Conservation (phyloP, 2,888 invertebrate species). For the Nomada ruficornis region DNA sequence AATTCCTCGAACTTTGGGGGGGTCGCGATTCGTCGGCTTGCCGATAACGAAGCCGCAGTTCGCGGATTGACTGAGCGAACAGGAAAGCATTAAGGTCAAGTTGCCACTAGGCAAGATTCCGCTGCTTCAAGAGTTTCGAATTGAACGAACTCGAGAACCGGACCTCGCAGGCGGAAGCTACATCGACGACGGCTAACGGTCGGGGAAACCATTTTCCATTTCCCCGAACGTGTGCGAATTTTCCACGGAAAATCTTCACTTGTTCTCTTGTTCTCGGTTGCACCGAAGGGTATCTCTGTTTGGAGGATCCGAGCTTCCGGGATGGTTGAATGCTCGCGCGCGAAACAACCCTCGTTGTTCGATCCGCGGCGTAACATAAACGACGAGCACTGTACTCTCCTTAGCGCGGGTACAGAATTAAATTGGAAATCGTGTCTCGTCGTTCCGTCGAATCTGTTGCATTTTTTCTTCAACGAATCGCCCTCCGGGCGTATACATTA, state of each 20-base stretch:
- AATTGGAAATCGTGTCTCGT: constrained; percentile 54
- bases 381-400: constrained; percentile 27
- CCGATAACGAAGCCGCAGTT: too few species aligned
- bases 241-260: not conserved
- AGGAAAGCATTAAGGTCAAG: too few species aligned
- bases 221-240: not conserved
- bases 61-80: too few species aligned
- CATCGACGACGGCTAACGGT: too few species aligned
- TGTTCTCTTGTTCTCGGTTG: not conserved
- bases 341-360: constrained; percentile 39
- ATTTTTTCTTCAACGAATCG: constrained; percentile 49
- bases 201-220: not conserved
- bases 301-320: not conserved
- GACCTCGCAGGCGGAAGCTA: too few species aligned
- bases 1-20: too few species aligned
- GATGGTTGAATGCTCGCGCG: constrained; percentile 16
- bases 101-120: too few species aligned
- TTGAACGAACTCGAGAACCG: too few species aligned
- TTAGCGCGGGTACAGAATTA: constrained; percentile 39
- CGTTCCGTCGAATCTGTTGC: constrained; percentile 2
- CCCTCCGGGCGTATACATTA: constrained; percentile 55
- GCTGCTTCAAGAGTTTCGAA: too few species aligned
- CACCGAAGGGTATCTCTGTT: constrained; percentile 7
- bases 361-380: constrained; percentile 28
- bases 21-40: too few species aligned